phyloP scores from a whole-genome alignment of 2,888 invertebrate genomes.

The Tenthredo amoena region DNA sequence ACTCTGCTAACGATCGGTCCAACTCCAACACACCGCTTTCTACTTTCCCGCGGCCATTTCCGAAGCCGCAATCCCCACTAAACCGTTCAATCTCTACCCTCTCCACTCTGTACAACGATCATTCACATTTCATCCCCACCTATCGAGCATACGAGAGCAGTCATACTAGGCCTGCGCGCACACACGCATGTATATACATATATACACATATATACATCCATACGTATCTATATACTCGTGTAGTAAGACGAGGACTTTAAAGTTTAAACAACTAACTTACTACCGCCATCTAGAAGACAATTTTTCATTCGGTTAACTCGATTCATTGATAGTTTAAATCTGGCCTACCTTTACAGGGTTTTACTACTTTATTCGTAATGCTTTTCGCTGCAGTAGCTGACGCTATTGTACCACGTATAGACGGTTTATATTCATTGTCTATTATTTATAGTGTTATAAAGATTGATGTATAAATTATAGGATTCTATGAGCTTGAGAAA shows the following conservation, averaged over 20 bases:
- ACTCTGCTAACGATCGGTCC: constrained; percentile 7
- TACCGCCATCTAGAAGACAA: constrained; percentile 2
- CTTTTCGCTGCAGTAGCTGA: background rate
- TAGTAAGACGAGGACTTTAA: background rate
- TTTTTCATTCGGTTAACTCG: background rate
- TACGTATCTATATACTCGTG: background rate
- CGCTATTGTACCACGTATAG: too few relatives aligned
- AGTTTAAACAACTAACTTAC: constrained; percentile 1
- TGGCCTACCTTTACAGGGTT: background rate
- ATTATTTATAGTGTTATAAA: too few relatives aligned
- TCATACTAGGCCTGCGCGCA: background rate
- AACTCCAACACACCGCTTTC: constrained; percentile 65
- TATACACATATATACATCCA: background rate
- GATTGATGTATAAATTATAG: too few relatives aligned
- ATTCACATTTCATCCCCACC: constrained; percentile 75
- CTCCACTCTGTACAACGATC: constrained; percentile 68
- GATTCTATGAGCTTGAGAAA: background rate
- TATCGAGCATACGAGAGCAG: background rate
- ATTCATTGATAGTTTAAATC: background rate
- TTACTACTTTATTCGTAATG: background rate
- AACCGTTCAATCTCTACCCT: constrained; percentile 47
- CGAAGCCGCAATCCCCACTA: constrained; percentile 66
- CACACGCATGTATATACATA: background rate
- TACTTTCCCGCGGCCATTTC: constrained; percentile 78
- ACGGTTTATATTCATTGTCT: too few relatives aligned